Evolutionary conservation across 1,140 invertebrate species (phyloP), one percentile per base, ranked within the genome.

Genomic region (Cherax quadricarinatus): DNA sequence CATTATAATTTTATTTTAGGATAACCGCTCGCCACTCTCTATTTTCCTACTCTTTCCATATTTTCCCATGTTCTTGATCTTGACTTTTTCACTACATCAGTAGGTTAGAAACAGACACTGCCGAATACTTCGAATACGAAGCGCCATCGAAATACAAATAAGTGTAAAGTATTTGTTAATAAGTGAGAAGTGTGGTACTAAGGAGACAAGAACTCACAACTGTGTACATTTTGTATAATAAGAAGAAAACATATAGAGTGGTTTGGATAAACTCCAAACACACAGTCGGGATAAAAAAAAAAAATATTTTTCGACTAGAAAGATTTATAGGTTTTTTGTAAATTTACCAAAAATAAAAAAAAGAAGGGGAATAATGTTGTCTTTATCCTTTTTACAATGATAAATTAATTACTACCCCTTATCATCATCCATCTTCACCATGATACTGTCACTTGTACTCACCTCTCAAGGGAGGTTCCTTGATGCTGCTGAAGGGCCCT

Each of bases 201-300:
- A 70, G 49, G 48, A 78, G 49, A 84, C 53, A 84, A 30, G 53
- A 81, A 88, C 86, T 88, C 86, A 21, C 79, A 62, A 91, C 90
- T 91, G 90, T 91, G 90, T 91, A 91, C 90, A 91, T 91, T 91
- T 86, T 91, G 90, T 91, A 91, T 91, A 86, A 80, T 91, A 80
- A 62, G 81, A 80, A 51, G 57, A 53, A 30, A 49, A 57, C 79
- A 81, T 89, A 81, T 30, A 81, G 83, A 80, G 90, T 81, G 73
- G 62, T 88, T 83, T 80, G 79, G 60, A n/a, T 30, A 30, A 41
- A 60, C 78, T 30, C 86, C 86, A 89, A 51, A 82, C 88, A 83
- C 88, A 62, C 62, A 83, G 66, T 89, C 88, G 88, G 88, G 88
- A 84, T 82, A 62, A 89, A 89, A 80, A 89, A 89, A 88, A 80